Percentiles rank a stretch among this genome's conserved stretches.
phyloP scores from a whole-genome alignment of 2,113 vertebrate species.

The Cheilinus undulatus region DNA sequence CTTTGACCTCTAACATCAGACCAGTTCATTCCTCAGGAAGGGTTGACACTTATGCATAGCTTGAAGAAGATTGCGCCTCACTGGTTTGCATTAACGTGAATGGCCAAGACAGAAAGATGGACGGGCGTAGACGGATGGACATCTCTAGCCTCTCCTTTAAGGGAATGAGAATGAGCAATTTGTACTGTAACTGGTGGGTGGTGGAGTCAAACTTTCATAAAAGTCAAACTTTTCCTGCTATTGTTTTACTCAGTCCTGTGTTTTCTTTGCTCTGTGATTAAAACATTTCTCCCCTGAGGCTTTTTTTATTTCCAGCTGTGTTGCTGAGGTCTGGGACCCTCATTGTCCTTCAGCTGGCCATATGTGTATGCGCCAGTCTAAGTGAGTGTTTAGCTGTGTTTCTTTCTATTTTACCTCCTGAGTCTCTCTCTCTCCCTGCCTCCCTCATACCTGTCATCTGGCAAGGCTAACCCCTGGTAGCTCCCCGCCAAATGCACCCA shows the following conservation, averaged over 20 bases:
- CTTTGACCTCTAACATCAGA: too few relatives aligned
- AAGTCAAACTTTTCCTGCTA: not conserved
- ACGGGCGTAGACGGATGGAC: too few relatives aligned
- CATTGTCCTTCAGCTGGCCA: constrained; percentile 77
- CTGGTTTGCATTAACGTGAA: too few relatives aligned
- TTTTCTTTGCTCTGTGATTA: constrained; percentile 62
- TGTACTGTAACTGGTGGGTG: too few relatives aligned
- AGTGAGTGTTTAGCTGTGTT: constrained; percentile 67
- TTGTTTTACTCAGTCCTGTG: not conserved
- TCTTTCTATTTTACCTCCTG: constrained; percentile 58
- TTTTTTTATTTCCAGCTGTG: constrained; percentile 78
- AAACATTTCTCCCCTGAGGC: constrained; percentile 54
- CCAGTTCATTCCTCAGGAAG: too few relatives aligned
- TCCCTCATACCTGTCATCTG: constrained; percentile 81
- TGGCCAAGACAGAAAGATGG: too few relatives aligned
- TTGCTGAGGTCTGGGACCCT: constrained; percentile 59
- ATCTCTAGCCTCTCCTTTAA: too few relatives aligned
- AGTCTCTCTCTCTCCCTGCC: constrained; percentile 61
- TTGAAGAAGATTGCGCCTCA: too few relatives aligned
- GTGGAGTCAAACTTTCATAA: not conserved
- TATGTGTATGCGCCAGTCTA: constrained; percentile 30
- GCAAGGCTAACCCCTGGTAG: constrained; percentile 80
- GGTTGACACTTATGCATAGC: too few relatives aligned
- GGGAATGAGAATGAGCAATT: too few relatives aligned
- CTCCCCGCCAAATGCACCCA: constrained; percentile 78